phyloP scores from a whole-genome alignment of 37 sponge, comb jelly and placozoan species.

The Aphrocallistes beatrix region DNA sequence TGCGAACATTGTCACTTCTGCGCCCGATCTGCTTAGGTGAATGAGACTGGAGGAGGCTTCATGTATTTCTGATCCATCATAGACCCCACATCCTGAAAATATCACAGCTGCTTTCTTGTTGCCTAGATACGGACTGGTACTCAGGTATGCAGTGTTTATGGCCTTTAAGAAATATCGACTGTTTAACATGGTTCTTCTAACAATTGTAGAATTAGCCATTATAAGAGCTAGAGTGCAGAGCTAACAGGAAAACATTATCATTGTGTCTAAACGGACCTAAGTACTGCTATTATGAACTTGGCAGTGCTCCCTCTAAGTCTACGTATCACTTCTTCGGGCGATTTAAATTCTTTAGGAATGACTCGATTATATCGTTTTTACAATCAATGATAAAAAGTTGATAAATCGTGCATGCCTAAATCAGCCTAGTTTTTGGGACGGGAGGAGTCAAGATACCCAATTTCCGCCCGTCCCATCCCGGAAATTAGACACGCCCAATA shows the following conservation, averaged over 20 bases:
- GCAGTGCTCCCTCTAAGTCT: too few relatives aligned
- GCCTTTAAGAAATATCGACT: background rate
- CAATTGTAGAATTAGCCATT: background rate
- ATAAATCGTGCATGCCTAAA: too few relatives aligned
- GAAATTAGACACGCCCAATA: too few relatives aligned
- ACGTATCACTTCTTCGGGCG: too few relatives aligned
- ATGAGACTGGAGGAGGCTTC: conserved; percentile 73
- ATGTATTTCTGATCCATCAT: conserved; percentile 78
- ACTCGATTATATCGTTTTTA: too few relatives aligned
- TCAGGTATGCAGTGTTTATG: background rate
- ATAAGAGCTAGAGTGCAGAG: background rate
- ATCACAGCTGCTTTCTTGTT: conserved; percentile 30
- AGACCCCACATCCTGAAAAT: conserved; percentile 80
- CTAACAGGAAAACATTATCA: background rate
- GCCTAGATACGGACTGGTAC: conserved; percentile 6
- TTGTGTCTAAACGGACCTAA: too few relatives aligned
- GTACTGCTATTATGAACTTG: too few relatives aligned
- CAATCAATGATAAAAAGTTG: too few relatives aligned
- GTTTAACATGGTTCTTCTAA: background rate
- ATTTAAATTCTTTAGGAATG: too few relatives aligned
- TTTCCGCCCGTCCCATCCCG: too few relatives aligned
- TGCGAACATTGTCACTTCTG: conserved; percentile 59
- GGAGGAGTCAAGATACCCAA: too few relatives aligned
- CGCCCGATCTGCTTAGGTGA: conserved; percentile 49
- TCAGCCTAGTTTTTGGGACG: too few relatives aligned